phyloP scores from a whole-genome alignment of 2,113 vertebrate genomes.

The Dascyllus trimaculatus region DNA sequence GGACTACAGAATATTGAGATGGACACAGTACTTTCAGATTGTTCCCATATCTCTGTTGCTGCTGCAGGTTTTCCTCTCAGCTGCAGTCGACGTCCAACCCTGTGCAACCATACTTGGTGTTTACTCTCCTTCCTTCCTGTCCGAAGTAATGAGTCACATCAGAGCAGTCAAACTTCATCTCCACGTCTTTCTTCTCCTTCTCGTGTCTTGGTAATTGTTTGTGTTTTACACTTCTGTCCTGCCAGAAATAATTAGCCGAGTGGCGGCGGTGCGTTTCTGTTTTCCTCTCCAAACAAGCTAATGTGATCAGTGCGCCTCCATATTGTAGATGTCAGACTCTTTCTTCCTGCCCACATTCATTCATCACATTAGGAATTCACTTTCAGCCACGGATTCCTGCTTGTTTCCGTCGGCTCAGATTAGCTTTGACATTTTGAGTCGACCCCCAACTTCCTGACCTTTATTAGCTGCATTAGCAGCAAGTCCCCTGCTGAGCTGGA shows the following conservation, averaged over 20 bases:
- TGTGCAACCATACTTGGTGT: not conserved
- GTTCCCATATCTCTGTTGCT: no score
- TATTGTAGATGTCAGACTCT: conserved; percentile 55
- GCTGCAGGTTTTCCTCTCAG: no score
- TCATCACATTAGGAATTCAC: conserved; percentile 60
- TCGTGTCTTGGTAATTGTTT: conserved; percentile 53
- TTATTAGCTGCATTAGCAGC: conserved; percentile 45
- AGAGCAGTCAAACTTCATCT: conserved; percentile 29
- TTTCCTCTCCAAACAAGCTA: conserved; percentile 32
- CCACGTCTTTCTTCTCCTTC: not conserved
- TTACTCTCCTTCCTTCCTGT: not conserved
- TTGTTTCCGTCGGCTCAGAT: conserved; percentile 40
- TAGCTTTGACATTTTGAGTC: conserved; percentile 59
- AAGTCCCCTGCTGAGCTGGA: not conserved
- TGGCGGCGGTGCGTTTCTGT: conserved; percentile 15
- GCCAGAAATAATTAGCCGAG: conserved; percentile 54
- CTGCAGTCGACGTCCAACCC: no score
- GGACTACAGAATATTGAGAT: no score
- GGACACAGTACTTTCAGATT: no score
- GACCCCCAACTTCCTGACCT: conserved; percentile 49
- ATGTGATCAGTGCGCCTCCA: conserved; percentile 43
- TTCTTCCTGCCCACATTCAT: conserved; percentile 59
- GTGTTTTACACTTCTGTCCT: conserved; percentile 54
- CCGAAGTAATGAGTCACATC: conserved; percentile 32
- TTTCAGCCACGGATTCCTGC: conserved; percentile 47